A percentile compares a stretch with the other conserved stretches of the same genome.
Evolutionary conservation across 2,797 vertebrate genomes (phyloP).

Genomic region (Dendrocincla tyrannina): DNA sequence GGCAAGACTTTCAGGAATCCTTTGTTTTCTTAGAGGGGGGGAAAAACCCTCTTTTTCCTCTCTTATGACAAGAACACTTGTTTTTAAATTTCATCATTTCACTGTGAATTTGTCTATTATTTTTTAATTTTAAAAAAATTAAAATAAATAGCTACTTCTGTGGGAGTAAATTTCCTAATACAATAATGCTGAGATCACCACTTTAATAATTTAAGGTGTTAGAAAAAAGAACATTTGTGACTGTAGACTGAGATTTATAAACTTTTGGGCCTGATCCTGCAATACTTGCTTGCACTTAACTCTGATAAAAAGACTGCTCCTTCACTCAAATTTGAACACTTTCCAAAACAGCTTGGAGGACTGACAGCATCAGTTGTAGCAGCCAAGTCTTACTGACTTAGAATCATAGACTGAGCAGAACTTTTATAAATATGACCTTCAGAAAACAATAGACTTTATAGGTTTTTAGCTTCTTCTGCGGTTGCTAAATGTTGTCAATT

Average conservation of each 20-base stretch:
- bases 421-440: background rate
- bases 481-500: background rate
- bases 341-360: background rate
- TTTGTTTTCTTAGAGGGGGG: constrained; percentile 75
- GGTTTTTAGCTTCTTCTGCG: background rate
- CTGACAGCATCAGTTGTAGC: background rate
- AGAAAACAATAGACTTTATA: background rate
- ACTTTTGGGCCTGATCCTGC: background rate
- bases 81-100: constrained; percentile 73
- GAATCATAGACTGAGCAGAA: background rate
- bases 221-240: background rate
- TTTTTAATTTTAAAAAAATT: constrained; percentile 40
- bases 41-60: constrained; percentile 45
- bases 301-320: background rate
- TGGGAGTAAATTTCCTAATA: constrained; percentile 40
- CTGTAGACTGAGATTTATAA: background rate
- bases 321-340: background rate
- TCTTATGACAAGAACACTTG: constrained; percentile 75
- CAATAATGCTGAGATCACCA: background rate
- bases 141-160: background rate
- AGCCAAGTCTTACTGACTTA: background rate
- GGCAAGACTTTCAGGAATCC: constrained; percentile 75
- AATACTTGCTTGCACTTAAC: background rate
- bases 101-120: constrained; percentile 62
- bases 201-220: background rate